Percentiles rank a stretch among this genome's conserved stretches.
Conservation (phyloP, 2,797 vertebrate genomes). For the Acanthis flammea region DNA sequence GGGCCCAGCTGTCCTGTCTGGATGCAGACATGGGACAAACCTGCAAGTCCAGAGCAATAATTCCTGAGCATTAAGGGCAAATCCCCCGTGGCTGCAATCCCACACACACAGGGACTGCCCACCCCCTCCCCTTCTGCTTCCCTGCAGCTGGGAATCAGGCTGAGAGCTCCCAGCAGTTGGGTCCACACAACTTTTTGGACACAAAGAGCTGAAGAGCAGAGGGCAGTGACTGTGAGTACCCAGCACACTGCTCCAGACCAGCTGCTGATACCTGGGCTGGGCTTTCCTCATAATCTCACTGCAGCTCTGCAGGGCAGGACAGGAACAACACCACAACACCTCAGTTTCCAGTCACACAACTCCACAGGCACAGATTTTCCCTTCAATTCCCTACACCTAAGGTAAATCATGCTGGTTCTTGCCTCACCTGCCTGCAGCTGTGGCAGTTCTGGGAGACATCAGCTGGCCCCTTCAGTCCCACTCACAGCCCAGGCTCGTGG, state of each 20-base stretch:
- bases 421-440: neutral
- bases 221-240: neutral
- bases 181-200: neutral
- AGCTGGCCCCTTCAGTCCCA: rapidly evolving
- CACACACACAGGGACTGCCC: neutral
- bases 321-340: neutral
- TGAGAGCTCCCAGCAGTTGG: neutral
- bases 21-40: neutral
- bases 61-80: neutral
- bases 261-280: neutral
- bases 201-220: neutral
- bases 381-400: neutral
- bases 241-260: neutral
- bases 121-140: rapidly evolving
- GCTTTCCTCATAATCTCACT: neutral
- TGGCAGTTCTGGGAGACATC: neutral
- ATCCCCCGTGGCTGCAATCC: neutral
- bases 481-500: rapidly evolving
- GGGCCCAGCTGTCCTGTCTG: neutral
- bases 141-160: neutral
- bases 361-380: neutral
- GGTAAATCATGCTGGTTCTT: neutral
- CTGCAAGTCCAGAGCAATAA: neutral
- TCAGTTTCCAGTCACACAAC: rapidly evolving
- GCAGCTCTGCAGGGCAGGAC: neutral